Base-by-base conservation (phyloP, 2,888 invertebrate genomes). In the Acleris laterana region DNA sequence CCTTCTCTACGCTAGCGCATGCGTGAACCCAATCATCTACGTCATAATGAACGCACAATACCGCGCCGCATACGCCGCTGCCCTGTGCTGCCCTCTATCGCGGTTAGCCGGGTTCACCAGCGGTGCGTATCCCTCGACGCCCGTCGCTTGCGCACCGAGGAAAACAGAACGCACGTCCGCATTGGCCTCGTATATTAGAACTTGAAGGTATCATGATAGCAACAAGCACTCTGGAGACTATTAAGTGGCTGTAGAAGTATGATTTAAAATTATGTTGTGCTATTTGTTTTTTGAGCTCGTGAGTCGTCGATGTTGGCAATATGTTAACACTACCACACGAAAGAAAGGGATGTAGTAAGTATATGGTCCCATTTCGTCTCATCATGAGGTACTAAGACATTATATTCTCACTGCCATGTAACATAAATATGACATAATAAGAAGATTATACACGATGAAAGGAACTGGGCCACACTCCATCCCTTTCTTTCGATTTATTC, bases 21-120 rank as follows among this genome's bases (percentile, higher is more conserved):
- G 98, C 91, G 96, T 98, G 71, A 98, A 98, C 89, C 98, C 98
- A 2, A 96, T 98, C 74, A 97, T 98, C 86, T 98, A 98, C 91
- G 98, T 98, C 69, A 97, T 98, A 76, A 98, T 98, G 97, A 98
- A 98, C 89, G 97, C 97, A 81, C 98, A 97, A 84, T 98, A 98
- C 88, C 94, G 98, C 71, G 96, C 97, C 76, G 98, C 98, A 59
- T 98, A 98, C 90, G 96, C 96, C 72, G 95, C 96, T 0, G 96
- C 97, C 6, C 93, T 97, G 68, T 94, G 95, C 84, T 96, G 96
- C 81, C 91, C 94, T 44, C 89, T 94, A 16, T 81, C 94, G 59
- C 85, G 94, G 51, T 90, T 94, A 52, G 89, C 94, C 38, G 94
- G 94, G 72, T 88, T 94, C 77, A 94, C 94, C 80, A 95, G 95